A percentile compares a stretch with the other conserved stretches of the same genome.
Conservation (phyloP, 2,113 vertebrate genomes). For the Cyanoliseus patagonus region DNA sequence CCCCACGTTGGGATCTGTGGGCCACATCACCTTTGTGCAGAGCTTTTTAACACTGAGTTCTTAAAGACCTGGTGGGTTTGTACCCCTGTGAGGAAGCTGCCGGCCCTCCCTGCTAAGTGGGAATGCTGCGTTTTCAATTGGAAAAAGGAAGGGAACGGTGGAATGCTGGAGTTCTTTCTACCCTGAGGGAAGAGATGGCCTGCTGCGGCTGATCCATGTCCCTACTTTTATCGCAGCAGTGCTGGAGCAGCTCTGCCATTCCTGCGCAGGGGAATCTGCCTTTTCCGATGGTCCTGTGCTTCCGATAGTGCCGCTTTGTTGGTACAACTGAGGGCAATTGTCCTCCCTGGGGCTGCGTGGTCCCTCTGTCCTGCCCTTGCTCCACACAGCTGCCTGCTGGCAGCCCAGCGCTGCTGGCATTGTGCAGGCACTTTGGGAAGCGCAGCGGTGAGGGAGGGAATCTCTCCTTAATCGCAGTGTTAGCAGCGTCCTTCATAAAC, state of each 20-base stretch:
- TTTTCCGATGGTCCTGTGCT: neutral
- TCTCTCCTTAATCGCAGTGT: neutral
- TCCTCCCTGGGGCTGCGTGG: neutral
- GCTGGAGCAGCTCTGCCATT: rapidly evolving
- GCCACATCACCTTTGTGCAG: neutral
- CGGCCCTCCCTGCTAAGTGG: rapidly evolving
- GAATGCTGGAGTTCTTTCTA: rapidly evolving
- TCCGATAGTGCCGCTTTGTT: neutral
- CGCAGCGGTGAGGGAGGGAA: neutral
- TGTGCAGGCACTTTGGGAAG: neutral
- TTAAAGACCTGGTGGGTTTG: rapidly evolving
- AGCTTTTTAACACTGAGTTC: neutral
- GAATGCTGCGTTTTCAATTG: rapidly evolving
- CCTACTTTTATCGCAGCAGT: rapidly evolving
- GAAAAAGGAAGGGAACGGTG: rapidly evolving
- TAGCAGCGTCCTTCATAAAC: neutral
- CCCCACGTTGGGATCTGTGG: rapidly evolving
- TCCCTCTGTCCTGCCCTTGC: neutral
- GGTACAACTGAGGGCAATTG: constrained; percentile 30
- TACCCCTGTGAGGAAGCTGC: neutral
- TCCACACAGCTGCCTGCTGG: neutral
- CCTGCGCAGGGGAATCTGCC: neutral
- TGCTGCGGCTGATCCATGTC: rapidly evolving
- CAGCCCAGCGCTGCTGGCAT: neutral
- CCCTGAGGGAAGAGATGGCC: rapidly evolving